Evolutionary conservation across 1,140 invertebrate genomes (phyloP), one percentile per base, ranked within the genome.

Genomic region (Ptiloglossa arizonensis): DNA sequence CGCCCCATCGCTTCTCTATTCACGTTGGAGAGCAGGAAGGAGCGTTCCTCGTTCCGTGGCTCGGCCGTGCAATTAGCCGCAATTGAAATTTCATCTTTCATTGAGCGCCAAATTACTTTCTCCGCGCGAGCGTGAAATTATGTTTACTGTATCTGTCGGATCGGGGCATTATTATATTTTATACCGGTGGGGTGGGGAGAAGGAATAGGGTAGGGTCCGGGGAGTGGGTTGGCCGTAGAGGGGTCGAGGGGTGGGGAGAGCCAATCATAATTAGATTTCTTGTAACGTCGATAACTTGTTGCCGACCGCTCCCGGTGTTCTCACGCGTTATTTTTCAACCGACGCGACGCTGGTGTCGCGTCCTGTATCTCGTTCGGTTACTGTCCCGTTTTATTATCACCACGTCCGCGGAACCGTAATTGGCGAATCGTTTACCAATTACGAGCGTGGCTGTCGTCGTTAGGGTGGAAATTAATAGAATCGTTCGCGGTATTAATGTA

Each of bases 11-110:
- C 32, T 76, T 70, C 56, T 56, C 76, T 62, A 80, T 68, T 66
- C 74, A 50, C 50, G 29, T 48, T n/a, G n/a, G n/a, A n/a, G 54
- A 22, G 50, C 54, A 79, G 54, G 71, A 67, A 80, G 63, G 59
- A 75, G 60, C 72, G 22, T 79, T n/a, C n/a, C 71, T 50, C 29
- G 59, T 46, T 75, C 71, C 29, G 35, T 57, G 66, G 48, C 57
- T 19, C 62, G 35, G 27, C 38, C 19, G 32, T 71, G 32, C 60
- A 79, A 81, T 78, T 79, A 81, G 54, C 67, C 59, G 67, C 57
- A 76, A 79, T 79, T 79, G 79, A 80, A 80, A 74, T 77, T 70
- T 80, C 79, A 64, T 77, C 69, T 60, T 60, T 78, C 66, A 80
- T 70, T 64, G 66, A 80, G 32, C 41, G 48, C 22, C 62, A 64